Evolutionary conservation across 35 echinoderm and acorn worm species (phyloP), one percentile per base, ranked within the genome.

Genomic region (Heliocidaris erythrogramma): DNA sequence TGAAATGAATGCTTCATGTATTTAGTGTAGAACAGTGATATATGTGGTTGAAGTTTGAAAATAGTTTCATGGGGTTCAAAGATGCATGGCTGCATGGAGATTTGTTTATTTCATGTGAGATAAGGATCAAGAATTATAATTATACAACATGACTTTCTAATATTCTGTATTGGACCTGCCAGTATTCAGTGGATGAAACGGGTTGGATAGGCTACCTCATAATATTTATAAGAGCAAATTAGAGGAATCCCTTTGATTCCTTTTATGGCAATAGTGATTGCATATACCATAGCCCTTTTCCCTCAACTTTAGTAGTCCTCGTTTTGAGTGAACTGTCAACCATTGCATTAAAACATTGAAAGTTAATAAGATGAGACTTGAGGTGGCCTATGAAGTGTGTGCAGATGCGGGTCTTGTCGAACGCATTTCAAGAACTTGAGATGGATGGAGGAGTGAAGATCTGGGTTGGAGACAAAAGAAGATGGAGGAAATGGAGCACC

Each of bases 311-410:
- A 78, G 8, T 78, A n/a, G 21, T 78, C 65, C 60, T 27, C 21
- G 6, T 69, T 6, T 78, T 78, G 60, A 69, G 5, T 27, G 17
- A 69, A 69, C 60, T 69, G 14, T 27, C 24, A 69, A 18, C 60
- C 60, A 69, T 69, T 78, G 65, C 65, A 27, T 78, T 78, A n/a
- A 78, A 78, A 78, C 65, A 78, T 27, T 78, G 65, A 78, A 78
- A 27, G 27, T 78, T 24, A 3, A 18, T 78, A 24, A 78, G 65
- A 78, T 78, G 65, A 78, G 24, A 78, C 8, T 18, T 24, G 17
- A 78, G 65, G 3, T 42, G 35, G 35, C 35, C 35, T 42, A 42
- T 42, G 35, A 78, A 78, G 21, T n/a, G 65, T n/a, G 17, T 29
- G 65, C 17, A 78, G 21, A 78, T 78, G 65, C 65, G 7, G 17